Evolutionary conservation across 2,888 invertebrate species (phyloP), one percentile per base, ranked within the genome.

Genomic region (Zygothrica quintamaculata): DNA sequence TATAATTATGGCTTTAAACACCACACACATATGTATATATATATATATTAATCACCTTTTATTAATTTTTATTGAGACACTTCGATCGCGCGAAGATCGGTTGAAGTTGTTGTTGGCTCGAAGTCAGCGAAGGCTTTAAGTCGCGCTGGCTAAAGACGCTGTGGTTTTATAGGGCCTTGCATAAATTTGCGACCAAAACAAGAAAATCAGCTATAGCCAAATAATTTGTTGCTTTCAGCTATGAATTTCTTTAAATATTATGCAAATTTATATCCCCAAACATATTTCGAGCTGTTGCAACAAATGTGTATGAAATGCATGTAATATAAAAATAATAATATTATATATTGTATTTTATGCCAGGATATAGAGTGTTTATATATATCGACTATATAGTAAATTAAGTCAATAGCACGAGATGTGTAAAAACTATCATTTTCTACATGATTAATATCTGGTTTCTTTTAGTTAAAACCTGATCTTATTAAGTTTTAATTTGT

Each of bases 101-200:
- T 25, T 42, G 36, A 43, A 65, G 74, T 56, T 84, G 74, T 22
- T 43, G 73, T 50, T 62, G 67, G 29, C 58, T 33, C 76, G 60
- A 47, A 46, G 60, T 42, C 65, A 66, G 55, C 57, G 40, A 43
- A 18, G 57, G 61, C 42, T 67, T 52, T 82, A 76, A 79, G 62
- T 52, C 69, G 76, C 66, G 65, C 61, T 70, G 58, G 65, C 60
- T 43, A 22, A 29, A 58, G 59, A 47, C 64, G 36, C 48, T 33
- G 34, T 31, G 40, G 47, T 79, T 81, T 81, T 85, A 81, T 81
- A 85, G 52, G 46, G 34, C 44, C 44, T 51, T 31, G 57, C 40
- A 36, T 11, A 25, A 26, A 44, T 44, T 11, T 22, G 5, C 39
- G 36, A 42, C 55, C 39, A 6, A 60, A 40, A 50, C 62, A 39